Conservation (phyloP, 1,140 invertebrate genomes). For the Holotrichia oblita region DNA sequence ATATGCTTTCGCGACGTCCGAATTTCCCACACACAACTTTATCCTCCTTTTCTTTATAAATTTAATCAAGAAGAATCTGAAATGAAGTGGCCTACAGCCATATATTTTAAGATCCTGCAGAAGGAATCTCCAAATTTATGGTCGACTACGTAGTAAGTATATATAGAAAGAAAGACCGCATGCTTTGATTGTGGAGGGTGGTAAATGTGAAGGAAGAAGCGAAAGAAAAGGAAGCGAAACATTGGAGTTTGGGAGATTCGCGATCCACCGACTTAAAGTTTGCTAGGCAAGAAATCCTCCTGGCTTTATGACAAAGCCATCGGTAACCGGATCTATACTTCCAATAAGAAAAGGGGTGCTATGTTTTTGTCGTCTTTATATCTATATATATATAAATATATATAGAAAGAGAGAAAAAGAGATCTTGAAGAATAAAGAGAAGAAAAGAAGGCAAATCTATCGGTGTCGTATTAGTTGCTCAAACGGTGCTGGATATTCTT, state of each 20-base stretch:
- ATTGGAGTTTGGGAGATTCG: neutral
- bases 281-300: neutral
- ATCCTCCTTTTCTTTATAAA: no score
- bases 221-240: no score
- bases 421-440: no score
- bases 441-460: no score
- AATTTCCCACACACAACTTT: no score
- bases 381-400: no score
- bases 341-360: neutral
- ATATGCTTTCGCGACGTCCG: no score
- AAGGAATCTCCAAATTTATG: conserved; percentile 8
- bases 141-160: neutral
- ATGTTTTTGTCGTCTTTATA: neutral
- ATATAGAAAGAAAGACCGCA: no score
- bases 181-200: neutral
- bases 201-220: no score
- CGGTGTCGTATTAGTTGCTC: no score
- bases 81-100: neutral
- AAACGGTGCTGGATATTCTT: no score
- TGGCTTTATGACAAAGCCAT: neutral
- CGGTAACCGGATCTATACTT: neutral
- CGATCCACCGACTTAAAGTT: conserved; percentile 12
- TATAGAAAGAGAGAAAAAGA: no score
- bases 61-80: conserved; percentile 8
- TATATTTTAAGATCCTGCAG: neutral